These are phyloP conservation scores for Drosophila ohnishii DNA, from an alignment of 1,140 invertebrate genomes.

Conservation along the genomic window DNA sequence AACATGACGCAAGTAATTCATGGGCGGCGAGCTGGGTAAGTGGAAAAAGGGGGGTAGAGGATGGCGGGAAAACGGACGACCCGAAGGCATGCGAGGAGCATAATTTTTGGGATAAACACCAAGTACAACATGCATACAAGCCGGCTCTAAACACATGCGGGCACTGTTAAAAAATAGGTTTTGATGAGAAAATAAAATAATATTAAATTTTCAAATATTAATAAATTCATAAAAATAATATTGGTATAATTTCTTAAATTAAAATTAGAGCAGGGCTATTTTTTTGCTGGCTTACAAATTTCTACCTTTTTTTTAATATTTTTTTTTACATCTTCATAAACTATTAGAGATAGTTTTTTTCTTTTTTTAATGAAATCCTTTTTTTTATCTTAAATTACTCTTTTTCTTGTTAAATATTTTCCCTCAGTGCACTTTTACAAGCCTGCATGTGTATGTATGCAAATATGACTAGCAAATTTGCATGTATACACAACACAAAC, in stretches of 20 bases:
- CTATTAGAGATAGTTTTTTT: no score
- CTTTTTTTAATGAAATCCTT: no score
- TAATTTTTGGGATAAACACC: constrained; percentile 76
- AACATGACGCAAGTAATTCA: constrained; percentile 34
- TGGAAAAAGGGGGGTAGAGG: neutral
- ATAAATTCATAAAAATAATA: neutral
- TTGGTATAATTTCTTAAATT: no score
- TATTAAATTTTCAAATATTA: no score
- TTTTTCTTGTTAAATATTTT: neutral
- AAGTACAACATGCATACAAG: constrained; percentile 42
- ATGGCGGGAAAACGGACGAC: constrained; percentile 13
- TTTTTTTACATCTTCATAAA: no score
- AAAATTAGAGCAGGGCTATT: no score
- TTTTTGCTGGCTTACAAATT: no score
- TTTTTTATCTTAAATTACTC: no score
- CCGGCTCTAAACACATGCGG: constrained; percentile 9
- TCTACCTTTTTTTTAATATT: no score
- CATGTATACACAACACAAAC: constrained; percentile 49
- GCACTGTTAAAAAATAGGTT: neutral
- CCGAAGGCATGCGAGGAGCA: constrained; percentile 56
- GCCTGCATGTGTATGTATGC: constrained; percentile 39
- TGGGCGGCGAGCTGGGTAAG: constrained; percentile 3
- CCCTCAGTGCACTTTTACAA: constrained; percentile 5
- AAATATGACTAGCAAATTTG: constrained; percentile 72
- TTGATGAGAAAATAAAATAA: no score